Percentiles rank a stretch among this genome's conserved stretches.
Conservation (phyloP, 2,797 vertebrate genomes). For the Lemur catta region DNA sequence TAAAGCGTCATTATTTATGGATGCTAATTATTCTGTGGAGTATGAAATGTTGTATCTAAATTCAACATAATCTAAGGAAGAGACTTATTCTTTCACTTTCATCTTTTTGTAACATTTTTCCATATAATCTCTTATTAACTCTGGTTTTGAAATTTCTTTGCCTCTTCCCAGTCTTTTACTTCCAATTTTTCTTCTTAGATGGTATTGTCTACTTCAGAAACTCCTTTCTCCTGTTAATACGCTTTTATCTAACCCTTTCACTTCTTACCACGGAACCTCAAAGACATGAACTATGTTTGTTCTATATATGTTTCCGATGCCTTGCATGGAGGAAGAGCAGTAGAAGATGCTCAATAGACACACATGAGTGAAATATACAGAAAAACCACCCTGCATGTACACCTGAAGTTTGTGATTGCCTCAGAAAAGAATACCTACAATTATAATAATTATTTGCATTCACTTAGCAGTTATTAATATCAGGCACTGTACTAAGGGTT, state of each 20-base stretch:
- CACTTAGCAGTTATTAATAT: background rate
- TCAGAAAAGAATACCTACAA: background rate
- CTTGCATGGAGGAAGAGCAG: background rate
- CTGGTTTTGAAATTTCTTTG: conserved; percentile 39
- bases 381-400: background rate
- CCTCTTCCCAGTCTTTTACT: conserved; percentile 36
- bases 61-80: background rate
- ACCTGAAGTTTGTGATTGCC: background rate
- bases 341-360: background rate
- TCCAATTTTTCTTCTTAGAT: conserved; percentile 30
- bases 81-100: background rate
- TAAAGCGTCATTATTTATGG: background rate
- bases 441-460: background rate
- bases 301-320: background rate
- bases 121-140: background rate
- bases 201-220: background rate
- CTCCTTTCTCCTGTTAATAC: background rate
- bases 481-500: background rate
- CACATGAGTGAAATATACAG: background rate
- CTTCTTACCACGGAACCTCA: background rate
- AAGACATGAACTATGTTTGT: background rate
- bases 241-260: background rate
- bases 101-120: background rate
- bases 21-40: background rate
- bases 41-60: background rate